Evolutionary conservation across 2,888 invertebrate genomes (phyloP), one percentile per base, ranked within the genome.

Genomic region (Metellina segmentata): DNA sequence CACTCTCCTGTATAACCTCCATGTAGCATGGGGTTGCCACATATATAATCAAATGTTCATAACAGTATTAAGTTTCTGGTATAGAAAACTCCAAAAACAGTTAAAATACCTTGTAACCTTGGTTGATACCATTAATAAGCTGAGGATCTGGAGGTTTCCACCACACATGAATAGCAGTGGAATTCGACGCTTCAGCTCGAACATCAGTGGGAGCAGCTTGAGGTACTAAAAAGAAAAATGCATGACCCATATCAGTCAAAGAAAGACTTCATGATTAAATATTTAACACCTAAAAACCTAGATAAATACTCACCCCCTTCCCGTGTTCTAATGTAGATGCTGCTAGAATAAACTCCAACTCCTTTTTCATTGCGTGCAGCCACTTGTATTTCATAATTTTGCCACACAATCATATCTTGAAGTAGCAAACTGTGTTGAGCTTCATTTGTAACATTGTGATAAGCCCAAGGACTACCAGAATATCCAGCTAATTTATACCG

Each of bases 101-200:
- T 61, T 61, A n/a, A 13, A 9, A 61, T 71, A 93, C 92, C 95
- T 98, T 99, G 95, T 99, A 98, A 51, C 98, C 98, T 95, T 98
- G 98, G 96, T 99, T 99, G 90, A 99, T 98, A 53, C 99, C 99
- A 95, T 99, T 99, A 88, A 99, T 98, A 95, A 98, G 98, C 94
- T 99, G 98, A 0, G 99, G 98, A 95, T 98, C 98, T 0, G 99
- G 99, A 0, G 99, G 99, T n/a, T 96, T 97, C 99, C 99, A 99
- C 95, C 96, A 97, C 0, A 99, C 97, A 86, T 96, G 96, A 74
- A 94, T 86, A 13, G 93, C 93, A 20, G 99, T 99, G 0, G 99
- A 99, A 95, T 98, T 99, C 11, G 97, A 94, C 0, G 99, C 96
- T 94, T 96, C 96, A 0, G 97, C 97, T 85, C 96, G 96, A 0